Evolutionary conservation across 2,888 invertebrate species (phyloP).

Genomic region (Tenthredo scrophulariae): DNA sequence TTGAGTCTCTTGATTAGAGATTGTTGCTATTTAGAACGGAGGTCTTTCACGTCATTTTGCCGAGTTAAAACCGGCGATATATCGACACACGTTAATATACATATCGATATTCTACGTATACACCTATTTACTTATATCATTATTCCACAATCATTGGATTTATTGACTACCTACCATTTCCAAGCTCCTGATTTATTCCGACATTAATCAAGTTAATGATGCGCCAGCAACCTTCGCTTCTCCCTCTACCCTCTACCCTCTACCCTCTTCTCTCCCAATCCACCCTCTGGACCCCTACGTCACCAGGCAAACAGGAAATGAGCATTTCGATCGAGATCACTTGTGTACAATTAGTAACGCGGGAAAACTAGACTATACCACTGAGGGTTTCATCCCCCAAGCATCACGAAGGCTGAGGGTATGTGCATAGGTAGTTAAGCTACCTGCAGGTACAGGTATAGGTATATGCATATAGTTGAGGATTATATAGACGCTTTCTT

Average conservation of each 20-base stretch:
- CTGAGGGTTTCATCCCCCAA: not conserved
- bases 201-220: slow-evolving; percentile 78
- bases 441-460: not conserved
- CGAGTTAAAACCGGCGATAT: not conserved
- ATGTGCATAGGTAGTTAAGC: too few relatives aligned
- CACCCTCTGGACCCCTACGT: slow-evolving; percentile 63
- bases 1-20: not conserved
- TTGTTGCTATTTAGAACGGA: not conserved
- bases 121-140: slow-evolving; percentile 76
- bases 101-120: not conserved
- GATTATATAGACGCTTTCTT: not conserved
- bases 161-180: slow-evolving; percentile 73
- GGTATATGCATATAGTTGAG: not conserved
- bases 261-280: slow-evolving; percentile 63
- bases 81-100: not conserved
- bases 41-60: not conserved
- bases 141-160: slow-evolving; percentile 77
- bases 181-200: slow-evolving; percentile 77
- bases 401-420: not conserved
- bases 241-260: slow-evolving; percentile 58
- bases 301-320: slow-evolving; percentile 74
- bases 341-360: slow-evolving; percentile 74
- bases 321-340: slow-evolving; percentile 77
- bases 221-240: slow-evolving; percentile 68
- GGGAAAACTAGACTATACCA: slow-evolving; percentile 54